These are phyloP conservation scores for Pseudorhombus dupliciocellatus DNA, from an alignment of 2,113 vertebrate species.

Conservation along the genomic window DNA sequence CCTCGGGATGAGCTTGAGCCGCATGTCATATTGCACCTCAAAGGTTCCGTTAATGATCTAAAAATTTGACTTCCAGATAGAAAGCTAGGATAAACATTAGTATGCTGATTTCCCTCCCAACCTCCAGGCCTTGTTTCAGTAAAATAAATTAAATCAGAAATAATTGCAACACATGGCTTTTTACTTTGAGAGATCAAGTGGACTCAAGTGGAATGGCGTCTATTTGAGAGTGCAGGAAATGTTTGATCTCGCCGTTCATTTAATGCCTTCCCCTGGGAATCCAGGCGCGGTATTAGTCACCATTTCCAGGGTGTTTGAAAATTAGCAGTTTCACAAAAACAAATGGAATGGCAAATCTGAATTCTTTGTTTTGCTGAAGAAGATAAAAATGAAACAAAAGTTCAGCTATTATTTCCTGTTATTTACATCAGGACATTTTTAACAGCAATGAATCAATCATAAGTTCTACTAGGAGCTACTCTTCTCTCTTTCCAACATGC, in stretches of 20 bases:
- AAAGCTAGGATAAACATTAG: constrained; percentile 15
- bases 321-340: not conserved
- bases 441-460: too few relatives aligned
- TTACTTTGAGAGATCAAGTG: constrained; percentile 60
- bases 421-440: not conserved
- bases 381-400: not conserved
- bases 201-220: constrained; percentile 49
- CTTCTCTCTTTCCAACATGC: not conserved
- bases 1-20: not conserved
- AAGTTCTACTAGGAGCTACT: not conserved
- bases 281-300: constrained; percentile 12
- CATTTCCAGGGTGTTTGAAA: constrained; percentile 34
- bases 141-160: constrained; percentile 58
- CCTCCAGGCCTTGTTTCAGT: constrained; percentile 57
- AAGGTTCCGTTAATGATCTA: constrained; percentile 28
- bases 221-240: constrained; percentile 55
- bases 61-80: constrained; percentile 43
- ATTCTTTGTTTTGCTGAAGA: not conserved
- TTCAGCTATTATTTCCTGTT: not conserved
- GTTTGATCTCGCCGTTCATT: constrained; percentile 62
- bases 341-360: not conserved
- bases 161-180: constrained; percentile 60
- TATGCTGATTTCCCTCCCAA: constrained; percentile 24
- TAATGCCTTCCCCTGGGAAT: constrained; percentile 33
- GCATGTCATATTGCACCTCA: constrained; percentile 14